phyloP scores from a whole-genome alignment of 2,888 invertebrate genomes.

The Nesidiocoris tenuis region DNA sequence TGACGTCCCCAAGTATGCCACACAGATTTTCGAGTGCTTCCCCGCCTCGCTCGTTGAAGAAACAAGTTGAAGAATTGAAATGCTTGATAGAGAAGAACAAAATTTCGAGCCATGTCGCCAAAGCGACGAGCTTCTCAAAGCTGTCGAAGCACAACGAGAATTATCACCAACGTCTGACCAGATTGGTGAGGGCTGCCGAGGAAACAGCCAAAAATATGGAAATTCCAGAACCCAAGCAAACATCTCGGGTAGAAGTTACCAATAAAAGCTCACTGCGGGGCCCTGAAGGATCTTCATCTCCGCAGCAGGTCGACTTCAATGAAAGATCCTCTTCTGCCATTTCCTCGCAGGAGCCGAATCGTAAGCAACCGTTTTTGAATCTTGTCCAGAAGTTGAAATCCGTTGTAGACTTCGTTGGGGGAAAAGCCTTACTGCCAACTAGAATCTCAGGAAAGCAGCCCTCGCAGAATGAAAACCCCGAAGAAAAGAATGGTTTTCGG shows the following conservation, averaged over 20 bases:
- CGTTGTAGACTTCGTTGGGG: neutral
- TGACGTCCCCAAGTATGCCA: neutral
- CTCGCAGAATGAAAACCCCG: no score
- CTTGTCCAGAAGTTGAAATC: neutral
- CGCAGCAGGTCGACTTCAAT: neutral
- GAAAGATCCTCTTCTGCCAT: no score
- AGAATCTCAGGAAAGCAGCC: no score
- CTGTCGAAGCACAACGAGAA: neutral
- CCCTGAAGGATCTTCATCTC: neutral
- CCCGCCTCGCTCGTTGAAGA: neutral
- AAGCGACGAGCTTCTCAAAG: neutral
- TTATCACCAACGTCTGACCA: neutral
- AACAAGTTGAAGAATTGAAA: neutral
- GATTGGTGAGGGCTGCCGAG: neutral
- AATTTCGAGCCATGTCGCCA: neutral
- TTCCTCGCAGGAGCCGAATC: neutral
- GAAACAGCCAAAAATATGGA: neutral
- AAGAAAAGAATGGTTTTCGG: no score
- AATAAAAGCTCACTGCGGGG: neutral
- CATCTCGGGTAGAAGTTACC: neutral
- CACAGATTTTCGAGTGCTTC: no score
- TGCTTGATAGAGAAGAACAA: neutral
- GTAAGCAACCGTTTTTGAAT: neutral
- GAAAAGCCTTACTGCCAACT: neutral
- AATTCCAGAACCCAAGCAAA: neutral